Base-by-base conservation (phyloP, 2,113 vertebrate species). In the mouse (Mus musculus) region DNA sequence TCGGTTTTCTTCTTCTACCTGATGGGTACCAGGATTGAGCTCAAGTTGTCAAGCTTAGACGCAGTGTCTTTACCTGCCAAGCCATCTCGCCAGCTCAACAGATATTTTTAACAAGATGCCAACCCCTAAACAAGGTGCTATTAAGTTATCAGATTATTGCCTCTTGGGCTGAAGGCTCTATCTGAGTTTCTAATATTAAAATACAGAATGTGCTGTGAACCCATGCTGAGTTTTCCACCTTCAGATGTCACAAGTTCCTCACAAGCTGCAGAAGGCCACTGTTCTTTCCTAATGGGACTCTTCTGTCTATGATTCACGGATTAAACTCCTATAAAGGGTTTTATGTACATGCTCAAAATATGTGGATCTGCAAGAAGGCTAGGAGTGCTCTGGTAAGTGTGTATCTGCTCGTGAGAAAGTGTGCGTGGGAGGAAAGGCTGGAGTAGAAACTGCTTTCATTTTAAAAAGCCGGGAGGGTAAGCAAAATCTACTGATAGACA, bases 391-490 rank as follows among this genome's bases (percentile, higher is more conserved):
- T 46, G 39, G 28, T 89, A 87, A 93, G 78, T 94, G 89, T 93
- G 84, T 86, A 80, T 96, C 78, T 75, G 84, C 93, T 86, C 84
- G 26, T 98, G 97, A 97, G 98, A 98, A 97, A 98, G 89, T 93
- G 46, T 88, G 94, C 81, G 97, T 97, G 95, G 97, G 98, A 97
- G 95, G 95, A 42, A 89, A 85, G 92, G 78, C 89, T 90, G 75
- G 89, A 77, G 71, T n/a, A 80, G 93, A 95, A 61, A 96, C 59
- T 59, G 49, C 73, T 93, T 94, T 87, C 93, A 71, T 93, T 95
- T 85, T 19, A 61, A 88, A 96, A 96, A 97, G 49, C 84, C 73
- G 39, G 89, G 52, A 75, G 77, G 81, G 42, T 78, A 93, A 95
- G 84, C 59, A 93, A 80, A 92, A 89, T 17, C 56, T 42, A 63